Conservation (phyloP, 2,113 vertebrate species). For the Nibea coibor region DNA sequence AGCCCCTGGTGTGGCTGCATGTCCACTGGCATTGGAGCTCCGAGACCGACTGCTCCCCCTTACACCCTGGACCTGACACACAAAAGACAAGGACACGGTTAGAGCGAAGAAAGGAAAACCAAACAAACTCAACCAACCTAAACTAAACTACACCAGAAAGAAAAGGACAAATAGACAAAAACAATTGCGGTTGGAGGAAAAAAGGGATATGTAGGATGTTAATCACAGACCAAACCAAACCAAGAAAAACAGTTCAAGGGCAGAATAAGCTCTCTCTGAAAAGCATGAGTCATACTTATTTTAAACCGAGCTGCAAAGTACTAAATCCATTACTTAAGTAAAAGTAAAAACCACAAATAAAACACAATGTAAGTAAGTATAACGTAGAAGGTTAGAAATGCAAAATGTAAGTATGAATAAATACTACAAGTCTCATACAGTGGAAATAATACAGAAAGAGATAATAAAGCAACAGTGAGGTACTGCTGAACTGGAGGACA, state of each 20-base stretch:
- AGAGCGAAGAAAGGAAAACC: slow-evolving; percentile 40
- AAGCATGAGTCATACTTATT: slow-evolving; percentile 61
- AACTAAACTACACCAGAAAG: slow-evolving; percentile 49
- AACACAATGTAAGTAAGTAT: not conserved
- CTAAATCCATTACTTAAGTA: slow-evolving; percentile 18
- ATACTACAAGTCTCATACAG: not conserved
- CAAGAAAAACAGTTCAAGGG: slow-evolving; percentile 53
- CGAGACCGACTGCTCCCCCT: slow-evolving; percentile 74
- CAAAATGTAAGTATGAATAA: not conserved
- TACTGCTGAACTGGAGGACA: not conserved
- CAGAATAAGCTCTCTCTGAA: slow-evolving; percentile 45
- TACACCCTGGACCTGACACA: slow-evolving; percentile 73
- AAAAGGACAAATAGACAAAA: slow-evolving; percentile 64
- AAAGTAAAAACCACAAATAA: not conserved
- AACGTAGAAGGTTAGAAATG: not conserved
- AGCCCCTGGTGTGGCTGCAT: slow-evolving; percentile 88
- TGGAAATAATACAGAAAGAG: not conserved
- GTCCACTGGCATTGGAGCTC: slow-evolving; percentile 86
- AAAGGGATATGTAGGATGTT: slow-evolving; percentile 56
- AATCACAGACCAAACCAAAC: slow-evolving; percentile 70
- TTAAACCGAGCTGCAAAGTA: slow-evolving; percentile 41
- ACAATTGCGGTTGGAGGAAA: slow-evolving; percentile 64
- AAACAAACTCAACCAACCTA: slow-evolving; percentile 64
- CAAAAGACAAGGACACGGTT: slow-evolving; percentile 53
- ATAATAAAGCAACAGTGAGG: no score